Percentiles rank a stretch among this genome's conserved stretches.
Conservation (phyloP, 1,140 invertebrate genomes). For the Matsumurasca onukii region DNA sequence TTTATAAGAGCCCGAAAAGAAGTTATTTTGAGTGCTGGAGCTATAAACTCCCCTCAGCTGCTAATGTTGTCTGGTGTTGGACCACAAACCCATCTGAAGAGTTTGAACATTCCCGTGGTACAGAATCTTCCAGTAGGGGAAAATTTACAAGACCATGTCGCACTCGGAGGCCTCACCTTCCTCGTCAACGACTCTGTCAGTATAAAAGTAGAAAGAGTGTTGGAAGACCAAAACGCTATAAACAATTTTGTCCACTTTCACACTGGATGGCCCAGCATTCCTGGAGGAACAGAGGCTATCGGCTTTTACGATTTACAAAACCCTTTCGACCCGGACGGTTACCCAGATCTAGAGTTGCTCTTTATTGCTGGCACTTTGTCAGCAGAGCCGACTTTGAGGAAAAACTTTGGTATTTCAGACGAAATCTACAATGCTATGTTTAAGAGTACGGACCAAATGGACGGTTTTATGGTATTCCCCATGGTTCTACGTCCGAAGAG, state of each 20-base stretch:
- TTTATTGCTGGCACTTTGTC: constrained; percentile 59
- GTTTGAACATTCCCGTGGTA: constrained; percentile 59
- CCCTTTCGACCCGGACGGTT: constrained; percentile 59
- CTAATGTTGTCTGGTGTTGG: constrained; percentile 82
- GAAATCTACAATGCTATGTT: constrained; percentile 56
- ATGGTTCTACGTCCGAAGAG: constrained; percentile 74
- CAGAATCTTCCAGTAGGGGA: constrained; percentile 74
- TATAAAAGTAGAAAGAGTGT: constrained; percentile 35
- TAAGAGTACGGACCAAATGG: constrained; percentile 51
- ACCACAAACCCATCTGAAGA: constrained; percentile 63
- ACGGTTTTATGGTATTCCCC: constrained; percentile 64
- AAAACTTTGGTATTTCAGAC: constrained; percentile 59
- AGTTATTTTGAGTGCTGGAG: constrained; percentile 73
- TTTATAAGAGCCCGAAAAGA: constrained; percentile 65
- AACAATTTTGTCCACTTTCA: constrained; percentile 54
- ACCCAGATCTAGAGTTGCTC: constrained; percentile 74
- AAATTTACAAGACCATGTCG: constrained; percentile 79
- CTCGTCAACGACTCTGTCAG: constrained; percentile 55
- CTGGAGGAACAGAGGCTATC: constrained; percentile 79
- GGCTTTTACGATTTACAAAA: constrained; percentile 72
- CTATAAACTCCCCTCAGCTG: constrained; percentile 73
- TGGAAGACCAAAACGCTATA: constrained; percentile 43
- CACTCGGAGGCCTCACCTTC: constrained; percentile 66
- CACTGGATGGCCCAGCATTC: constrained; percentile 69
- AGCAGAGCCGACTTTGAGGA: constrained; percentile 52